Evolutionary conservation across 2,888 invertebrate species (phyloP).

Genomic region (Orthosia gothica): DNA sequence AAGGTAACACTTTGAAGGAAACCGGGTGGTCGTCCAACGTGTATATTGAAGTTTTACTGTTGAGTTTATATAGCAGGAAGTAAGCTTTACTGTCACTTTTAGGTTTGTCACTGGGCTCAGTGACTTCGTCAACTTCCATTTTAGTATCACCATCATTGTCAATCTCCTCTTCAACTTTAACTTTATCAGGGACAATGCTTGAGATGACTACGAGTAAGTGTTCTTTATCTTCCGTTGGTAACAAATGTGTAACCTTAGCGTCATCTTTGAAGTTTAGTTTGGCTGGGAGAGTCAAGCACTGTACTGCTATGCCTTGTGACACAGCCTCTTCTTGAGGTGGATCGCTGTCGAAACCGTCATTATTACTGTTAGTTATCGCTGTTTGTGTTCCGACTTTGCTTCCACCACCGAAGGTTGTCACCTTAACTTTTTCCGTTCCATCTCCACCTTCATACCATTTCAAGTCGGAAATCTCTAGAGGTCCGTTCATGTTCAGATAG

Average conservation of each 20-base stretch:
- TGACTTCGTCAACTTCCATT: conserved; percentile 87
- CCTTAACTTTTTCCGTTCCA: conserved; percentile 84
- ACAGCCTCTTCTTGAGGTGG: conserved; percentile 85
- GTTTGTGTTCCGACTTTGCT: conserved; percentile 85
- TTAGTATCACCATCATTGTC: conserved; percentile 85
- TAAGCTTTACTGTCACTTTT: conserved; percentile 83
- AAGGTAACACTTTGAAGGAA: conserved; percentile 91
- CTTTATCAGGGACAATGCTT: conserved; percentile 80
- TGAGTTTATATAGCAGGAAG: conserved; percentile 85
- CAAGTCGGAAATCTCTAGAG: conserved; percentile 87
- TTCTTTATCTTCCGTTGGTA: conserved; percentile 93
- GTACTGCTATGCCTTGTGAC: conserved; percentile 89
- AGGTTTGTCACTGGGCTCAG: conserved; percentile 77
- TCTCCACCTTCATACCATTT: conserved; percentile 89
- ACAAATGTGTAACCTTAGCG: conserved; percentile 92
- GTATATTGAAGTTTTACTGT: conserved; percentile 82
- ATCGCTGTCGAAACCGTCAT: conserved; percentile 90
- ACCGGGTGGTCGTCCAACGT: conserved; percentile 92
- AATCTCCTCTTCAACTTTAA: conserved; percentile 79
- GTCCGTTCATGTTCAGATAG: conserved; percentile 87
- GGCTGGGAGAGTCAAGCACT: conserved; percentile 91
- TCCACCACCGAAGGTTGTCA: conserved; percentile 80
- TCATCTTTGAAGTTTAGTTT: conserved; percentile 87
- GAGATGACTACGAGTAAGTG: conserved; percentile 93
- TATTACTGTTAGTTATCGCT: conserved; percentile 83